Conservation (phyloP, 2,797 vertebrate species). For the Fundulus diaphanus region DNA sequence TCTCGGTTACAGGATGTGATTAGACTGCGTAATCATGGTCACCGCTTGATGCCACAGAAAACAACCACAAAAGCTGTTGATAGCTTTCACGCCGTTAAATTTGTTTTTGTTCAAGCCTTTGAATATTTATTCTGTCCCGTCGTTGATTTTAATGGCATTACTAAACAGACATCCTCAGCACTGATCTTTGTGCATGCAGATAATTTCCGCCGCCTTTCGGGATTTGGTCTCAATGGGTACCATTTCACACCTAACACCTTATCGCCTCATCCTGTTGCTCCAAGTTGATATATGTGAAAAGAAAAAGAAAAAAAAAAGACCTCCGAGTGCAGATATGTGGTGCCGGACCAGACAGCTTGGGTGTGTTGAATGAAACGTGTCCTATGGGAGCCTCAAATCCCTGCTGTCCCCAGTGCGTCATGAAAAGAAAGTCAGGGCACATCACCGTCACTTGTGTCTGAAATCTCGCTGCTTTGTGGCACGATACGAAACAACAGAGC, state of each 20-base stretch:
- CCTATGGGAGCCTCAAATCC: slow-evolving; percentile 64
- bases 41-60: slow-evolving; percentile 53
- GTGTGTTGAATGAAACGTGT: slow-evolving; percentile 70
- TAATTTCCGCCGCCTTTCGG: slow-evolving; percentile 36
- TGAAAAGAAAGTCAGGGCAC: slow-evolving; percentile 70
- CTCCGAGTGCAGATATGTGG: slow-evolving; percentile 45
- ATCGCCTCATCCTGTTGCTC: slow-evolving; percentile 43
- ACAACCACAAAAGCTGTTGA: slow-evolving; percentile 33
- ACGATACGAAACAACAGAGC: slow-evolving; percentile 71
- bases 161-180: slow-evolving; percentile 27
- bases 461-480: slow-evolving; percentile 66
- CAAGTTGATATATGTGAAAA: slow-evolving; percentile 61
- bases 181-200: slow-evolving; percentile 39
- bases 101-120: neutral
- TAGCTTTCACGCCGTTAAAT: slow-evolving; percentile 33
- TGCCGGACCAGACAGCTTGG: slow-evolving; percentile 61
- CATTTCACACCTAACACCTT: slow-evolving; percentile 46
- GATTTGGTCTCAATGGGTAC: slow-evolving; percentile 33
- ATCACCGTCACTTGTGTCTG: slow-evolving; percentile 76
- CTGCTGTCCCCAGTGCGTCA: slow-evolving; percentile 70
- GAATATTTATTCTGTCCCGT: slow-evolving; percentile 2
- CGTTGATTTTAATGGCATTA: slow-evolving; percentile 1
- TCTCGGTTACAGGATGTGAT: slow-evolving; percentile 73
- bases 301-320: slow-evolving; percentile 28
- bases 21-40: slow-evolving; percentile 65